Conservation (phyloP, 2,113 vertebrate species). For the Notiomystis cincta region DNA sequence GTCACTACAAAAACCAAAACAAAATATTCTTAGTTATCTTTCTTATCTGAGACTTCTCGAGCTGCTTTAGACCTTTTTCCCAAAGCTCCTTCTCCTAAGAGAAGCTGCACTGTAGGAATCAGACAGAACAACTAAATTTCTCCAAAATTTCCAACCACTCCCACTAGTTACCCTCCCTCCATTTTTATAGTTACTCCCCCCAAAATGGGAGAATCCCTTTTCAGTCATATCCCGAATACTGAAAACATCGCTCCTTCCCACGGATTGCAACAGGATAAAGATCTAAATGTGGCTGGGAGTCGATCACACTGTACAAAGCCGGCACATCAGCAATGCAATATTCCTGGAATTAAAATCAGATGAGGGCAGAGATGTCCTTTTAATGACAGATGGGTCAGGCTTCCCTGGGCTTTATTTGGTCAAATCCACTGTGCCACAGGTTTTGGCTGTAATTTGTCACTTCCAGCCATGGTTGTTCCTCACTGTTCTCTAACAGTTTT, state of each 20-base stretch:
- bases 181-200: background rate
- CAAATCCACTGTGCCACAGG: background rate
- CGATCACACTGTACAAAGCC: background rate
- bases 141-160: background rate
- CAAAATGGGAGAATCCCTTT: background rate
- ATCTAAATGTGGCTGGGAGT: background rate
- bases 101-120: background rate
- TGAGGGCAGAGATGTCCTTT: background rate
- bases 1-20: background rate
- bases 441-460: background rate
- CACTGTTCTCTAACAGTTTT: background rate
- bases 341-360: background rate
- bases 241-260: background rate
- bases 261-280: background rate
- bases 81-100: background rate
- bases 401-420: background rate
- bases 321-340: background rate
- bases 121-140: background rate
- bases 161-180: background rate
- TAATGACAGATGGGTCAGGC: background rate
- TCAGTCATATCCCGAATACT: background rate
- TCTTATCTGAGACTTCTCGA: background rate
- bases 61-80: background rate
- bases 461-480: background rate
- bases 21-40: background rate